Percentiles rank a stretch among this genome's conserved stretches.
These are phyloP conservation scores for Athripsodes cinereus DNA, from an alignment of 2,888 invertebrate species.

Conservation along the genomic window DNA sequence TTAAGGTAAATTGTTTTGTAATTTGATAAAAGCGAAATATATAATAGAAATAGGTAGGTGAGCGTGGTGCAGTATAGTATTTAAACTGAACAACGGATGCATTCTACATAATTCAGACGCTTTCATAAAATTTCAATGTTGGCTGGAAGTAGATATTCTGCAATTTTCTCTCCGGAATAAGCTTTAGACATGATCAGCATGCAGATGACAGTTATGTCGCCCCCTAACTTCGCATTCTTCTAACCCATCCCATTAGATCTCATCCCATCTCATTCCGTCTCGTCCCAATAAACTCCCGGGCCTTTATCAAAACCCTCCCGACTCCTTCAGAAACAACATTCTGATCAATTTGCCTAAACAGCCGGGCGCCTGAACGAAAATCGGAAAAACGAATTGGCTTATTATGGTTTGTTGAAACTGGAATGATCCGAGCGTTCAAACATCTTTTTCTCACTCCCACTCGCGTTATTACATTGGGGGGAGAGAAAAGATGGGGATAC, in stretches of 20 bases:
- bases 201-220: slow-evolving; percentile 16
- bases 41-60: too few relatives aligned
- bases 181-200: slow-evolving; percentile 11
- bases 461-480: neutral
- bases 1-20: too few relatives aligned
- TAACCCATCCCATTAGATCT: neutral
- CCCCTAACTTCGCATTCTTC: neutral
- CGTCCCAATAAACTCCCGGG: neutral
- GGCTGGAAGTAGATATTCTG: too few relatives aligned
- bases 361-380: slow-evolving; percentile 10
- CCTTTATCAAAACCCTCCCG: neutral
- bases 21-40: too few relatives aligned
- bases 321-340: slow-evolving; percentile 1
- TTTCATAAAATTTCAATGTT: too few relatives aligned
- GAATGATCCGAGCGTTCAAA: neutral
- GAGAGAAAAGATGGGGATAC: neutral
- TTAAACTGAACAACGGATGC: too few relatives aligned
- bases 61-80: too few relatives aligned
- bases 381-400: slow-evolving; percentile 18
- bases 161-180: too few relatives aligned
- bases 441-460: neutral
- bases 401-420: slow-evolving; percentile 7
- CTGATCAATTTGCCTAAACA: slow-evolving; percentile 13
- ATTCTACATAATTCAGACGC: too few relatives aligned
- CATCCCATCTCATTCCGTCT: neutral